phyloP scores from a whole-genome alignment of 2,888 invertebrate genomes.

The Adelphocoris suturalis region DNA sequence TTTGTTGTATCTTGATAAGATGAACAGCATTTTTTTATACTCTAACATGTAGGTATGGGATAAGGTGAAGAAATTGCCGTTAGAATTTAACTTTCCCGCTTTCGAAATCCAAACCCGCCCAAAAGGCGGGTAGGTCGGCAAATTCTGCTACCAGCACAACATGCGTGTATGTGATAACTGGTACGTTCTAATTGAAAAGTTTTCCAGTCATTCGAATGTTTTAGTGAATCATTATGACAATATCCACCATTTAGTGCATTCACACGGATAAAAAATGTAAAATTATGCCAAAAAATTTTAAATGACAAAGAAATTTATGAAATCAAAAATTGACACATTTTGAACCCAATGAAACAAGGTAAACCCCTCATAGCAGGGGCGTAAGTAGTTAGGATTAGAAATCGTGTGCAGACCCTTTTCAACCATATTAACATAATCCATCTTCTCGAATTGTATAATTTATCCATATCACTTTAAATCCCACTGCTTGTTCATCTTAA shows the following conservation, averaged over 20 bases:
- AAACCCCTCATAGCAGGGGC: neutral
- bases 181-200: too few species aligned
- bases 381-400: conserved; percentile 7
- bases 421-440: neutral
- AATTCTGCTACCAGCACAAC: too few species aligned
- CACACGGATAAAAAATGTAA: too few species aligned
- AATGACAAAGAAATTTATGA: neutral
- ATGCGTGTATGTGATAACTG: too few species aligned
- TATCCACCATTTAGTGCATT: neutral
- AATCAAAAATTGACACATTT: too few species aligned
- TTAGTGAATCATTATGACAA: too few species aligned
- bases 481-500: conserved; percentile 33
- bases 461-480: neutral
- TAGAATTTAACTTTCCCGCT: neutral
- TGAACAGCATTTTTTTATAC: neutral
- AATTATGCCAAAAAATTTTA: neutral
- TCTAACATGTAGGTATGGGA: neutral
- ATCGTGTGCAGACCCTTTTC: neutral
- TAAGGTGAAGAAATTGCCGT: neutral
- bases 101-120: too few species aligned
- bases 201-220: too few species aligned
- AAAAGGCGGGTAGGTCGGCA: too few species aligned
- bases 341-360: neutral
- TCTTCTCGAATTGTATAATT: neutral
- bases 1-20: neutral